phyloP scores from a whole-genome alignment of 2,113 vertebrate genomes.

The Onychostoma macrolepis region DNA sequence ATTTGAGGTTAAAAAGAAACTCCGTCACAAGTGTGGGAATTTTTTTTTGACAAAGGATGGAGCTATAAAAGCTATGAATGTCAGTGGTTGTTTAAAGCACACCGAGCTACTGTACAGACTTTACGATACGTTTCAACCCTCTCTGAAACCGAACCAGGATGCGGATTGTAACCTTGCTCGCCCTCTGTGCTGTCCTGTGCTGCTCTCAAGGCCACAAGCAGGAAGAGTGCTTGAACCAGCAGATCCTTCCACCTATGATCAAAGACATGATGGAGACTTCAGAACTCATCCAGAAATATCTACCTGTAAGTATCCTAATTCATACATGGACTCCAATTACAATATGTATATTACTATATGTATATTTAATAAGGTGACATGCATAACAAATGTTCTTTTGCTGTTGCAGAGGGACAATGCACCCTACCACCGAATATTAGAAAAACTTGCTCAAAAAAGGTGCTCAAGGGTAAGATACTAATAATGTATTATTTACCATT shows the following conservation, averaged over 20 bases:
- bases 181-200: neutral
- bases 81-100: neutral
- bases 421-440: conserved; percentile 32
- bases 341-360: neutral
- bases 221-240: conserved; percentile 19
- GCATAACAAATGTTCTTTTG: neutral
- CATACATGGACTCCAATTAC: neutral
- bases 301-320: conserved; percentile 46
- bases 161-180: conserved; percentile 27
- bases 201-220: neutral
- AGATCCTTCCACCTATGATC: conserved; percentile 17
- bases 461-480: conserved; percentile 50
- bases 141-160: conserved; percentile 20
- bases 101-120: conserved; percentile 1
- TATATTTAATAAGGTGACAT: neutral
- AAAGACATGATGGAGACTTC: conserved; percentile 24
- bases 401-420: conserved; percentile 45
- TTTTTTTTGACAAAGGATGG: conserved; percentile 32
- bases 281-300: neutral
- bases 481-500: neutral
- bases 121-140: neutral
- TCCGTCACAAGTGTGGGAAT: conserved; percentile 49
- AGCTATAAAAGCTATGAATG: conserved; percentile 50
- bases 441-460: neutral
- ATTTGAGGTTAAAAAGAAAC: neutral